phyloP scores from a whole-genome alignment of 2,888 invertebrate genomes.

The Caradrina kadenii region DNA sequence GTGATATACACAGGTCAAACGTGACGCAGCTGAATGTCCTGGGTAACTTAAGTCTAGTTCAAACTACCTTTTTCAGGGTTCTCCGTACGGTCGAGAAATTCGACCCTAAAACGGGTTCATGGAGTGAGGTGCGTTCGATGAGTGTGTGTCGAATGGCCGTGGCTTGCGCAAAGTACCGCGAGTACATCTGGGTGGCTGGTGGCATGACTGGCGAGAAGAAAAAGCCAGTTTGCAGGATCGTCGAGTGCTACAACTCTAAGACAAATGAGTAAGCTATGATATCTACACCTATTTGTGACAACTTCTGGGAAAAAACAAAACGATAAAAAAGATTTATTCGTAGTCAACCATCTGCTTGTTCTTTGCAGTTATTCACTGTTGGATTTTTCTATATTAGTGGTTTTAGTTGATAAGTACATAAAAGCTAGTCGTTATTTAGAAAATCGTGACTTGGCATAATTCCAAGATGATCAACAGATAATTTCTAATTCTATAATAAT shows the following conservation, averaged over 20 bases:
- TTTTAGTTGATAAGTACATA: no score
- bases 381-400: no score
- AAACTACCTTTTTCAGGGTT: conserved; percentile 80
- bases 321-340: no score
- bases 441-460: not conserved
- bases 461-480: conserved; percentile 1
- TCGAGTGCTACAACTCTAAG: conserved; percentile 92
- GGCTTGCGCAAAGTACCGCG: conserved; percentile 91
- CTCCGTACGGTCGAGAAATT: conserved; percentile 92
- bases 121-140: conserved; percentile 91
- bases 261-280: conserved; percentile 88
- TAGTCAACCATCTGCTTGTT: no score
- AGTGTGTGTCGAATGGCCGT: conserved; percentile 91
- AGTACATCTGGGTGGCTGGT: conserved; percentile 94
- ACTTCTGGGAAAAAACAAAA: no score
- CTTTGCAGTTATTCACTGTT: no score
- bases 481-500: conserved; percentile 1
- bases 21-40: no score
- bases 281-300: not conserved
- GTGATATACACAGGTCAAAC: no score
- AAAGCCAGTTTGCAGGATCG: conserved; percentile 89
- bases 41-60: no score
- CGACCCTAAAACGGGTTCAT: conserved; percentile 89
- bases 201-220: conserved; percentile 92
- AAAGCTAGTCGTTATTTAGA: no score